These are phyloP conservation scores for Volucella inflata DNA, from an alignment of 2,888 invertebrate species.

Conservation along the genomic window DNA sequence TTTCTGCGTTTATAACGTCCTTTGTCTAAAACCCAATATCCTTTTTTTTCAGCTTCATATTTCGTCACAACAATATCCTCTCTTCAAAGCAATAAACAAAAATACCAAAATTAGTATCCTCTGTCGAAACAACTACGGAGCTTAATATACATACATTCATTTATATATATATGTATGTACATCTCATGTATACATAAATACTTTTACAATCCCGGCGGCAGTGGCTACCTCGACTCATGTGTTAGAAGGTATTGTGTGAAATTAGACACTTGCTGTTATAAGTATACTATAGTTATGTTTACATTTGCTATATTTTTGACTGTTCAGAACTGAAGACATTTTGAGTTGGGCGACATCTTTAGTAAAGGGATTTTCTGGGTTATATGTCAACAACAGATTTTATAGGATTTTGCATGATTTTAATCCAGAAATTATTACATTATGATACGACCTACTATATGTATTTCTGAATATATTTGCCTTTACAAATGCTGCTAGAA, in stretches of 20 bases:
- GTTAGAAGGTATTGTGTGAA: slow-evolving; percentile 46
- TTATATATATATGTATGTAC: neutral
- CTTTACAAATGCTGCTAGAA: no score
- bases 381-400: slow-evolving; percentile 65
- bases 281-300: neutral
- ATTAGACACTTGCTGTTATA: slow-evolving; percentile 55
- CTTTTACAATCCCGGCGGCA: slow-evolving; percentile 13
- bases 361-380: slow-evolving; percentile 47
- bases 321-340: neutral
- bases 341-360: slow-evolving; percentile 4
- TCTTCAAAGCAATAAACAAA: slow-evolving; percentile 60
- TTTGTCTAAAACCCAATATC: neutral
- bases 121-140: slow-evolving; percentile 21
- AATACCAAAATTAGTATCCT: slow-evolving; percentile 65
- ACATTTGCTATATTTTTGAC: neutral
- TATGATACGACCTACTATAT: no score
- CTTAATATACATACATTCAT: no score
- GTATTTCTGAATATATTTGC: no score
- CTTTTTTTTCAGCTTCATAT: slow-evolving; percentile 36
- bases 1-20: neutral
- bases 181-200: neutral
- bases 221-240: slow-evolving; percentile 26
- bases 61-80: slow-evolving; percentile 54
- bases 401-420: slow-evolving; percentile 45
- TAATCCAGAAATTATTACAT: neutral